Percentiles rank a stretch among this genome's conserved stretches.
These are phyloP conservation scores for Perizoma affinitatum DNA, from an alignment of 2,888 invertebrate species.

Conservation along the genomic window DNA sequence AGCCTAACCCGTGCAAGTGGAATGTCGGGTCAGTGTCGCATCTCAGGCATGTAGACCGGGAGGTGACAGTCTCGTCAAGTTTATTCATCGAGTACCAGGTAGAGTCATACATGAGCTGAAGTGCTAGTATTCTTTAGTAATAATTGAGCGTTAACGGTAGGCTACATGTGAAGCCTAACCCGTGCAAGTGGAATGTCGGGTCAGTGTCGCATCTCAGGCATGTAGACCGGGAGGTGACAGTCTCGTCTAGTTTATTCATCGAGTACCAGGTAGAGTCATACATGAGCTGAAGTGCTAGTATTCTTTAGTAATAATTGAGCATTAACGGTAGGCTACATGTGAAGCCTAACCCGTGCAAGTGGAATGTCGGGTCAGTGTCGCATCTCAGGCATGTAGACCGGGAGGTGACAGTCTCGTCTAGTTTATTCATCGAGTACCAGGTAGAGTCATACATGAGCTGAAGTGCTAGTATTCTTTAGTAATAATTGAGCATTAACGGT, in stretches of 20 bases:
- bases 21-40: constrained; percentile 15
- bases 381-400: not conserved
- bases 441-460: too few species aligned
- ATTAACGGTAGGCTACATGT: constrained; percentile 10
- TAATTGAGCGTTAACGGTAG: constrained; percentile 14
- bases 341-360: constrained; percentile 13
- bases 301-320: constrained; percentile 11
- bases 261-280: too few species aligned
- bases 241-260: too few species aligned
- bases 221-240: not conserved
- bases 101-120: too few species aligned
- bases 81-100: too few species aligned
- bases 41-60: not conserved
- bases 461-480: constrained; percentile 8
- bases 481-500: constrained; percentile 15
- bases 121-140: constrained; percentile 7
- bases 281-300: not conserved
- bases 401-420: not conserved
- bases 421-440: too few species aligned
- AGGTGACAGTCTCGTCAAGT: not conserved
- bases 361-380: constrained; percentile 15
- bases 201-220: constrained; percentile 5
- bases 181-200: constrained; percentile 14
- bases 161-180: constrained; percentile 8
- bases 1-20: constrained; percentile 12